Evolutionary conservation across 2,888 invertebrate species (phyloP).

Genomic region (Clusia tigrina): DNA sequence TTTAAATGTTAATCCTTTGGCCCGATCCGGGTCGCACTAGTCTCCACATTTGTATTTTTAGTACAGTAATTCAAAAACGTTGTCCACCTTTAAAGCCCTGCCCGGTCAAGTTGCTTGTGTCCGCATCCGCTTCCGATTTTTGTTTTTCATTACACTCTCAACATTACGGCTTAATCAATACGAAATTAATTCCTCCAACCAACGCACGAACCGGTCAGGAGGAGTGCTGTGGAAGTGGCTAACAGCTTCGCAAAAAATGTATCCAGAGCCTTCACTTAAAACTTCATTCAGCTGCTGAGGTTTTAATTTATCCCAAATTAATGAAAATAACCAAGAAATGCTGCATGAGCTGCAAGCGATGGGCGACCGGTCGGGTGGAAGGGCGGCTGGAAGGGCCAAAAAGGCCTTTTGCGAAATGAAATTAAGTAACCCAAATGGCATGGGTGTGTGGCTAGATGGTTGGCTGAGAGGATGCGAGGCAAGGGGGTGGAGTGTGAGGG

Average conservation of each 20-base stretch:
- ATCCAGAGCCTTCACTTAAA: conserved; percentile 6
- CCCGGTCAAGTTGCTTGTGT: no score
- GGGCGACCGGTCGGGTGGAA: conserved; percentile 27
- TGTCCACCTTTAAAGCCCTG: no score
- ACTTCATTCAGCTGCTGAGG: conserved; percentile 40
- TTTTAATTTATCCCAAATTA: conserved; percentile 63
- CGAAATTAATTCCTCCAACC: conserved; percentile 21
- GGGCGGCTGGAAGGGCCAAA: background rate
- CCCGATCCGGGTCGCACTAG: no score
- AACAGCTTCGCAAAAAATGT: background rate
- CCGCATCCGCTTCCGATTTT: no score
- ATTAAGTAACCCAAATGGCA: conserved; percentile 30
- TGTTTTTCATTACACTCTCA: no score
- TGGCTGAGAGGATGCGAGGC: background rate
- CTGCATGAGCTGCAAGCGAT: conserved; percentile 31
- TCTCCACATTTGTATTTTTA: no score
- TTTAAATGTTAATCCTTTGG: no score
- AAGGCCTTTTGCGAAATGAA: conserved; percentile 23
- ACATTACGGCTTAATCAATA: conserved; percentile 16
- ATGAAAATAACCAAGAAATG: conserved; percentile 52
- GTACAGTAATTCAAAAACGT: no score
- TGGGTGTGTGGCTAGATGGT: background rate
- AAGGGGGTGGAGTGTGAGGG: background rate
- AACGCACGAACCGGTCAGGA: background rate
- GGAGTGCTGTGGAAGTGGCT: background rate